Evolutionary conservation across 2,888 invertebrate species (phyloP), one percentile per base, ranked within the genome.

Genomic region (Drosophila aldrichi): DNA sequence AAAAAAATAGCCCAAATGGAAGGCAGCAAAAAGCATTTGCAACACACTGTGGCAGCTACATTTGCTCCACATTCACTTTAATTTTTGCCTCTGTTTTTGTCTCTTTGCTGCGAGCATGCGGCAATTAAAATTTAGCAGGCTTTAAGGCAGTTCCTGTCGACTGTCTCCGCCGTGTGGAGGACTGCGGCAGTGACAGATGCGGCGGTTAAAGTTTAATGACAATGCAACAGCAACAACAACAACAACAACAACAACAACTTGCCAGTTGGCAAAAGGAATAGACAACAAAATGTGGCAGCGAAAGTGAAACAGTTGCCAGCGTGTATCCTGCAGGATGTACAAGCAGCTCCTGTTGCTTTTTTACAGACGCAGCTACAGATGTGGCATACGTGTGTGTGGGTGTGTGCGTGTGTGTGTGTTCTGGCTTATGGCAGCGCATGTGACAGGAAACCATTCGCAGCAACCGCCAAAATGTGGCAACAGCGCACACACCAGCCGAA

Each of bases 391-490:
- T 44, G n/a, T 18, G 22, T 51, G 18, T 14, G 48, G 6, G 10
- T 25, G 22, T 9, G 63, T 71, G 73, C 72, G 79, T 66, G 62
- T 69, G 73, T 74, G 66, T 81, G 87, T 65, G 78, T 73, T 54
- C 46, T 48, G 25, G 66, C 68, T 69, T 82, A 76, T 76, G 84
- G 74, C 84, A 81, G 80, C 74, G 79, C 81, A 81, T 81, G 74
- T 80, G 77, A 79, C 88, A 86, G 86, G 86, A 86, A 86, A 85
- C 83, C 81, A 77, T 80, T 84, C 84, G 70, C 88, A 67, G 79
- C 73, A 74, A 88, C 86, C 88, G 86, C 86, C 88, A 79, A 86
- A 86, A 88, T 88, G 86, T 77, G 86, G 88, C 86, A 88, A 85
- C 82, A 81, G 55, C 72, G 59, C 63, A 68, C 55, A 62, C 63